Evolutionary conservation across 2,113 vertebrate species (phyloP).

Genomic region (Thalassarche chlororhynchos): DNA sequence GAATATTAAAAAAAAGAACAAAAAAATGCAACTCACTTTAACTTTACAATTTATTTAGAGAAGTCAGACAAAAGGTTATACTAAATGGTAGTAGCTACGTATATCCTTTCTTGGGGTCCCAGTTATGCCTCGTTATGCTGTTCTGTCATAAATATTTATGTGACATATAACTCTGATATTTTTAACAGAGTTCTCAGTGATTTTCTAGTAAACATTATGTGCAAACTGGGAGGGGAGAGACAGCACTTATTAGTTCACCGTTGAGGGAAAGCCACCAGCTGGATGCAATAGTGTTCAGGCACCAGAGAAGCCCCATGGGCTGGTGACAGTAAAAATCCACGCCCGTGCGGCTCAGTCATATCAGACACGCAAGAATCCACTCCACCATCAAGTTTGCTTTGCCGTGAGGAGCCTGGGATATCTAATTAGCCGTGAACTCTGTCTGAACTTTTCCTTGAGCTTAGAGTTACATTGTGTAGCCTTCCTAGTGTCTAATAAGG

Average conservation of each 20-base stretch:
- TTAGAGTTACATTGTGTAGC: background rate
- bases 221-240: background rate
- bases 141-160: background rate
- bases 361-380: background rate
- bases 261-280: background rate
- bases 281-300: background rate
- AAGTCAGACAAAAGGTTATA: background rate
- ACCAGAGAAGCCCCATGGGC: background rate
- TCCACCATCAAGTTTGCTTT: background rate
- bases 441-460: constrained; percentile 17
- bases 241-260: background rate
- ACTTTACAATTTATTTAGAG: background rate
- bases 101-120: background rate
- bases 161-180: background rate
- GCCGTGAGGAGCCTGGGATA: background rate
- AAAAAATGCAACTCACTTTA: background rate
- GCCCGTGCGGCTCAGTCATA: accelerated
- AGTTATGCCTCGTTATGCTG: background rate
- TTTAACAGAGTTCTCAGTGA: background rate
- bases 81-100: background rate
- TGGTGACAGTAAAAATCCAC: background rate
- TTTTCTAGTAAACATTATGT: background rate
- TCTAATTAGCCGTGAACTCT: constrained; percentile 41
- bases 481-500: background rate
- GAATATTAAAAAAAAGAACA: background rate